Conservation (phyloP, 2,113 vertebrate genomes). For the Dissostichus mawsoni region DNA sequence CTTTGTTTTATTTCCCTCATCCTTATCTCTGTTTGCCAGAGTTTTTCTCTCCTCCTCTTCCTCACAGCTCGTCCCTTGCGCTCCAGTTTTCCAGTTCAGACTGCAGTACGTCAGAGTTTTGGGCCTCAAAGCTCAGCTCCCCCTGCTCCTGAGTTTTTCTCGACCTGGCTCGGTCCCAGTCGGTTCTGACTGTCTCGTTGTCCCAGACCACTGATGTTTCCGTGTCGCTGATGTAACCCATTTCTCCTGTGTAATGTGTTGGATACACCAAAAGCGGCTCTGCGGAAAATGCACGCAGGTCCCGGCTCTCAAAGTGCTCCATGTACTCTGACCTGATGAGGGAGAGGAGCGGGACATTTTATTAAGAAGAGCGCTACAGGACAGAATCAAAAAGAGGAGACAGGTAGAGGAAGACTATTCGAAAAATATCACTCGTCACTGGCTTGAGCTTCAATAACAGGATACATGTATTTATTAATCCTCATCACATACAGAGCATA, state of each 20-base stretch:
- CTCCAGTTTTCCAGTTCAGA: conserved; percentile 87
- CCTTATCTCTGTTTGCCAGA: conserved; percentile 29
- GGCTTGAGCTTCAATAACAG: too few relatives aligned
- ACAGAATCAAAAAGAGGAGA: not conserved
- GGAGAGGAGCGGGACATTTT: conserved; percentile 9
- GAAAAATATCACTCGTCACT: too few relatives aligned
- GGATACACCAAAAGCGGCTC: conserved; percentile 91
- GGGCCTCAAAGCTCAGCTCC: conserved; percentile 86
- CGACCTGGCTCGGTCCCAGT: conserved; percentile 91
- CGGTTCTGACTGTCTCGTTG: conserved; percentile 85
- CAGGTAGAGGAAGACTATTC: not conserved
- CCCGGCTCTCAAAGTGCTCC: conserved; percentile 84
- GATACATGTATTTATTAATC: too few relatives aligned
- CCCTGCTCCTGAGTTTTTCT: conserved; percentile 89
- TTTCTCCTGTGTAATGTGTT: conserved; percentile 91
- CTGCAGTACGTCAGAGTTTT: conserved; percentile 88
- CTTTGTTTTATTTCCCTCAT: conserved; percentile 47
- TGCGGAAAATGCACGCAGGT: conserved; percentile 88
- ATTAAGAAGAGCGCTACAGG: not conserved
- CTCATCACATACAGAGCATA: too few relatives aligned
- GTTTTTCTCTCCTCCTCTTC: not conserved
- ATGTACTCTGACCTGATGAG: conserved; percentile 86
- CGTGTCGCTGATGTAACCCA: conserved; percentile 91
- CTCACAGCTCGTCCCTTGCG: conserved; percentile 88
- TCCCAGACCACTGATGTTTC: conserved; percentile 93